Conservation (phyloP, 1,140 invertebrate species). For the Musca domestica region DNA sequence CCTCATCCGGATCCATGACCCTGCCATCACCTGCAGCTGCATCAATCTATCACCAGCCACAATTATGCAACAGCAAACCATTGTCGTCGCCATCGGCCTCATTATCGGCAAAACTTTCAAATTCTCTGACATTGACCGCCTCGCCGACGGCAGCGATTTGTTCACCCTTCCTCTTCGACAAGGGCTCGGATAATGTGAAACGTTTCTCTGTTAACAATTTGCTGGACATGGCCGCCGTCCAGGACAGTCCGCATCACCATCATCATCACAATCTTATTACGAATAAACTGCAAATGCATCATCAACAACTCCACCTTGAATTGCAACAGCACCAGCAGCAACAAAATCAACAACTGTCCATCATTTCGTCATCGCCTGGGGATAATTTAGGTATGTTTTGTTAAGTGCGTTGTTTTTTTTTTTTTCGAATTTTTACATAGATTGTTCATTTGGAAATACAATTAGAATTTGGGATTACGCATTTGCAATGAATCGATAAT, state of each 20-base stretch:
- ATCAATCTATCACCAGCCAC: background rate
- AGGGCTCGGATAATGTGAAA: conserved; percentile 32
- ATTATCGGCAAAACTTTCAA: background rate
- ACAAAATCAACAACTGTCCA: background rate
- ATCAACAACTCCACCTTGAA: conserved; percentile 20
- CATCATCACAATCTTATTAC: conserved; percentile 8
- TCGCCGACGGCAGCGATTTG: conserved; percentile 3
- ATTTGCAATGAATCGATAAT: background rate
- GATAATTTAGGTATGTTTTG: conserved; percentile 14
- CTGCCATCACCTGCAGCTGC: background rate
- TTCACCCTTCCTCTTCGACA: conserved; percentile 14
- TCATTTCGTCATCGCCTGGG: background rate
- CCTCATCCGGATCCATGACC: too few species aligned
- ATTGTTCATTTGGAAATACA: too few species aligned
- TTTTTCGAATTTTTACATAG: too few species aligned
- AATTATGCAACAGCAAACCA: background rate
- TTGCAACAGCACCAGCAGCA: conserved; percentile 19
- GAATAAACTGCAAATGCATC: conserved; percentile 18
- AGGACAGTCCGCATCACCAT: too few species aligned
- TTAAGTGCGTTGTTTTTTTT: too few species aligned
- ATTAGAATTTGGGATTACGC: background rate
- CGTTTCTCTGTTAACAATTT: conserved; percentile 34
- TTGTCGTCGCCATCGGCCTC: background rate
- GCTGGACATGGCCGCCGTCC: conserved; percentile 26
- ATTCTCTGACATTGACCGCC: background rate